Base-by-base conservation (phyloP, 2,797 vertebrate species). In the Crocodylus rhombifer region DNA sequence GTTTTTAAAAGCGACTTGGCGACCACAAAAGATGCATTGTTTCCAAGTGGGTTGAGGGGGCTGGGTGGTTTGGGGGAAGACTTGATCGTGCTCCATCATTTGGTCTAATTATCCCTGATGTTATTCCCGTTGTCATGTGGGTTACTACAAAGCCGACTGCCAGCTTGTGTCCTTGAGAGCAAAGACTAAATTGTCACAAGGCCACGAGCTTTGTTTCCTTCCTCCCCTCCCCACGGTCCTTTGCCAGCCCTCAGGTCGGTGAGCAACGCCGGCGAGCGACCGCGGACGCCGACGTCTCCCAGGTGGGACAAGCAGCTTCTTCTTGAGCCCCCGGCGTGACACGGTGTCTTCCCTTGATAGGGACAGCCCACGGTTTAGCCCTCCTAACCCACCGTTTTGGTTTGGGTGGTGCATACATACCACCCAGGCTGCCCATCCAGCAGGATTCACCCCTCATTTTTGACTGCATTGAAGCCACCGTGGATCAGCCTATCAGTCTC, bases 1-100 rank as follows among this genome's bases (percentile, higher is more conserved):
- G 91, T 95, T 97, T 94, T 96, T 91, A 86, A 94, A 97, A 92
- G 93, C 87, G 61, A 89, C 93, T 91, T 89, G 94, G 65, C 93
- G 51, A 71, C 86, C 90, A 98, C 96, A 97, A 97, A 97, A 97
- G 97, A 96, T 92, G 91, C 95, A 96, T 97, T 98, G 96, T 98
- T 97, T 94, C 94, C 93, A 96, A 96, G 95, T 95, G 90, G 84
- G 95, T 92, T 96, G 95, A 96, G 91, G 87, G 95, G 95, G 93
- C 58, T 95, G 97, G 93, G 92, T 91, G 86, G 90, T 95, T 91
- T 96, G 75, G 84, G 91, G 94, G 87, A 93, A 94, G 94, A 90
- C 84, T 64, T 94, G 94, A 96, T 95, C 92, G 95, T 97, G 97
- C 82, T 96, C 96, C 97, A 97, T 96, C 96, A 95, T 97, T 96